phyloP scores from a whole-genome alignment of 2,113 vertebrate species.

The Neogale vison region DNA sequence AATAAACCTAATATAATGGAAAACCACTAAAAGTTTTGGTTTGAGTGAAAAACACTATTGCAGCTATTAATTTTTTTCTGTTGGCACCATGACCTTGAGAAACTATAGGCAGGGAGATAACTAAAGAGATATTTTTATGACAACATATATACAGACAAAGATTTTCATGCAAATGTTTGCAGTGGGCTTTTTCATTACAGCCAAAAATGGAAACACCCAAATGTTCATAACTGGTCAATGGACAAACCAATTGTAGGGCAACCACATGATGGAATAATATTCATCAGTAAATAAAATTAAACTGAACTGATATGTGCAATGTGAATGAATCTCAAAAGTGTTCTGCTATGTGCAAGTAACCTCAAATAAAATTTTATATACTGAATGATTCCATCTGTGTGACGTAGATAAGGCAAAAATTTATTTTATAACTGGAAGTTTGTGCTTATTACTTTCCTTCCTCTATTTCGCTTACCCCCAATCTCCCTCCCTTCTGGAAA shows the following conservation, averaged over 20 bases:
- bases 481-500: not conserved
- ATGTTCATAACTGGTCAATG: not conserved
- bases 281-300: not conserved
- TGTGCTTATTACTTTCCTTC: not conserved
- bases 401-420: not conserved
- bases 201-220: not conserved
- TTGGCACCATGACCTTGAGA: not conserved
- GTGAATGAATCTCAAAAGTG: not conserved
- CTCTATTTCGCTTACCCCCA: not conserved
- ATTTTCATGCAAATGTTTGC: not conserved
- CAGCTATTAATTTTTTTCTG: not conserved
- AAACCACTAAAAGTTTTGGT: not conserved
- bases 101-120: not conserved
- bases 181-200: not conserved
- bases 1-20: not conserved
- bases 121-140: not conserved
- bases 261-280: not conserved
- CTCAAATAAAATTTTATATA: not conserved
- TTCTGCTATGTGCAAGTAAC: not conserved
- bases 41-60: not conserved
- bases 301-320: not conserved
- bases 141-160: not conserved
- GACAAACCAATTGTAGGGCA: not conserved
- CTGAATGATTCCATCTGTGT: not conserved
- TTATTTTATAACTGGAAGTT: not conserved